Evolutionary conservation across 2,888 invertebrate genomes (phyloP), one percentile per base, ranked within the genome.

Genomic region (Polydrusus cervinus): DNA sequence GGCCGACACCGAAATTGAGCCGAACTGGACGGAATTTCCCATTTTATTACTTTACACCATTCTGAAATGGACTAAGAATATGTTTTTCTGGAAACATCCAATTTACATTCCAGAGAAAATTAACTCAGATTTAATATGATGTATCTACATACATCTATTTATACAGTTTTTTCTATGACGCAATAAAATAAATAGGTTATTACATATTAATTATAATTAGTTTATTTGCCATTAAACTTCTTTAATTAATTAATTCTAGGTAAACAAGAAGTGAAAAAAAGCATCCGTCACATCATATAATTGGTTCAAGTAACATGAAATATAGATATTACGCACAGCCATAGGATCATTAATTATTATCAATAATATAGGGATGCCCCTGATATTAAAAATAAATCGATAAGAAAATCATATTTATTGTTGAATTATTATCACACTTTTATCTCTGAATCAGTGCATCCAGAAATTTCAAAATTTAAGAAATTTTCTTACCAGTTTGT

Each of bases 211-310:
- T 74, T 74, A 74, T 62, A 55, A 72, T 60, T 62, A 60, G 51
- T 57, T 72, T 47, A 74, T 68, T 74, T 74, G 68, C 62, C 73
- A 74, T 74, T 74, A 62, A 74, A 68, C 53, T 67, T 55, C 60
- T 61, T 67, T 55, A 74, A 68, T 25, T 74, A 74, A 74, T 74
- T 65, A 57, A 34, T 74, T 69, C 65, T 40, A 45, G 45, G 70
- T 64, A 69, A 74, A 69, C 47, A 69, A 74, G 69, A 70, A 65
- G 38, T 60, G 5, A 40, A 74, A 74, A 66, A 65, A 70, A 69
- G 20, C 47, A 47, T 34, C 64, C 65, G 55, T 70, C 38, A 62
- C 65, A 64, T 65, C 53, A 43, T 13, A 25, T 74, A 74, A 68
- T 74, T 74, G 68, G 68, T 74, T 51, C n/a, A 62, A 51, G 62